Base-by-base conservation (phyloP, 1,140 invertebrate species). In the Sycobia sp. region DNA sequence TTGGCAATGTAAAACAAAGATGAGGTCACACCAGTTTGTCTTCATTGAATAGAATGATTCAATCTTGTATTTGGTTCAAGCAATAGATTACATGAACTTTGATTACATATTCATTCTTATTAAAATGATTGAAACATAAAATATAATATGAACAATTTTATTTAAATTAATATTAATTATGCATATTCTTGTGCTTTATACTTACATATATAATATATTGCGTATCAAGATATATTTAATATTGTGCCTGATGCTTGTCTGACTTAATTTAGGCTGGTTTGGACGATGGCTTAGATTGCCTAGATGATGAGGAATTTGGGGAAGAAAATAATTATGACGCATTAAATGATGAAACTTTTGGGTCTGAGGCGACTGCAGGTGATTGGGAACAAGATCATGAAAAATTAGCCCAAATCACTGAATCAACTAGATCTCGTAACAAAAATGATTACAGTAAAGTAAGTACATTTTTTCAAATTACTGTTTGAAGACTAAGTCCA, bases 321-420 rank as follows among this genome's bases (percentile, higher is more conserved):
- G 90, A 91, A 38, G 92, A 93, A 70, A 91, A 91, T 65, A 91
- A 93, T 70, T 94, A 94, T 80, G 92, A 95, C 85, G 89, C 92
- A 1, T 84, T 94, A 58, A 95, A 95, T 74, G 91, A 94, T 83
- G 92, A 95, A 79, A 95, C 93, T 1, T 95, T 95, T 82, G 92
- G 92, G 38, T 86, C 86, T 47, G 88, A 89, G 66, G 85, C 86
- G 74, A 75, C 85, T 63, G 74, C 72, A 8, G 87, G 87, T 59
- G 90, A 91, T 75, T 92, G 90, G 90, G 90, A 92, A 75, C 83
- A 87, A 66, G 83, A 88, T 66, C 88, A 89, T 77, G 86, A 89
- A 67, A 86, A 89, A 70, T 81, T 88, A 72, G 86, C 87, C 2
- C 83, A 87, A 74, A 81, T 86, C 56, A 82, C 84, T 18, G 85